phyloP scores from a whole-genome alignment of 2,888 invertebrate genomes.

The Drosophila fulvimacula region DNA sequence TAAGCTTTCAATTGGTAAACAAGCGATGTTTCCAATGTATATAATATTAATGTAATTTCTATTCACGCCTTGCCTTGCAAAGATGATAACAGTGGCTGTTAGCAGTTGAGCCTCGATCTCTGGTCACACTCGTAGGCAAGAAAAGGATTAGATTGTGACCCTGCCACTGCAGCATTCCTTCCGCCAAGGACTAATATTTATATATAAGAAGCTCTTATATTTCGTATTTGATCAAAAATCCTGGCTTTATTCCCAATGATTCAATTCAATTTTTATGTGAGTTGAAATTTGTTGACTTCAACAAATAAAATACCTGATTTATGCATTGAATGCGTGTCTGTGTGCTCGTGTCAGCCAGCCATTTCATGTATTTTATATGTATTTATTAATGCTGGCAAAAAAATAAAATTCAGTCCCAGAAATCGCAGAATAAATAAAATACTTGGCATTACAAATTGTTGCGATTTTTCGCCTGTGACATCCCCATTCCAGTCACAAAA shows the following conservation, averaged over 20 bases:
- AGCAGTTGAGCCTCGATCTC: too few species aligned
- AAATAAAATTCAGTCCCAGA: constrained; percentile 28
- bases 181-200: too few species aligned
- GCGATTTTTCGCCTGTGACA: constrained; percentile 59
- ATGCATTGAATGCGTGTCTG: constrained; percentile 14
- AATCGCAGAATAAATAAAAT: constrained; percentile 75
- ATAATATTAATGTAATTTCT: too few species aligned
- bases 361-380: constrained; percentile 65
- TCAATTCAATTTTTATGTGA: background rate
- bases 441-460: constrained; percentile 81
- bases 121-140: background rate
- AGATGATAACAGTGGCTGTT: too few species aligned
- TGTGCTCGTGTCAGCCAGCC: constrained; percentile 31
- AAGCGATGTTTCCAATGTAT: too few species aligned
- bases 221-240: background rate
- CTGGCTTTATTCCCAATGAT: background rate
- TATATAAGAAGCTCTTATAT: background rate
- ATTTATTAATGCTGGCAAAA: constrained; percentile 59
- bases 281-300: background rate
- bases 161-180: too few species aligned
- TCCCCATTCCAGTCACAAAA: constrained; percentile 29
- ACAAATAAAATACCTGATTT: constrained; percentile 7
- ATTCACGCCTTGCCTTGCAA: too few species aligned
- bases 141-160: too few species aligned
- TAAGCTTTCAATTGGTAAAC: too few species aligned